phyloP scores from a whole-genome alignment of 2,113 vertebrate genomes.

The Amblyopsis rosae region DNA sequence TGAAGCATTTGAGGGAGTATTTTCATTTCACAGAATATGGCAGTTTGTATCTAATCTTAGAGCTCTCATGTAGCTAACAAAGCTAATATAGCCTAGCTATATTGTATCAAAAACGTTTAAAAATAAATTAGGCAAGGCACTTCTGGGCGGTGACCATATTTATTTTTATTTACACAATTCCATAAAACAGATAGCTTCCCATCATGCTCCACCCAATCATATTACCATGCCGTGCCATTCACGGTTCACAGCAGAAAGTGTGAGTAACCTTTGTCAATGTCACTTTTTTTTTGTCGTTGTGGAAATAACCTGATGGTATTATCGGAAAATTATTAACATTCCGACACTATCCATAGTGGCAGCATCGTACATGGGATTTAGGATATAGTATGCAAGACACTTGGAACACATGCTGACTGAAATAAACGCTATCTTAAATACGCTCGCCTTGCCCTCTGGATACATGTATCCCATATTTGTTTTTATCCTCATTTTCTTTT shows the following conservation, averaged over 20 bases:
- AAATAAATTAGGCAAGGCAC: no score
- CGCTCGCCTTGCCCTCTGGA: conserved; percentile 61
- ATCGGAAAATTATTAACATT: conserved; percentile 76
- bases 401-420: conserved; percentile 44
- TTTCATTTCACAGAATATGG: no score
- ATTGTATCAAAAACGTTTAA: no score
- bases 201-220: conserved; percentile 41
- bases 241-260: conserved; percentile 50
- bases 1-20: no score
- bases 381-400: conserved; percentile 42
- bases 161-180: background rate
- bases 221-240: conserved; percentile 41
- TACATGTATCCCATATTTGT: conserved; percentile 66
- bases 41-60: no score
- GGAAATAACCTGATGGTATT: conserved; percentile 76
- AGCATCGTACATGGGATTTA: conserved; percentile 41
- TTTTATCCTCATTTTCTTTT: conserved; percentile 58
- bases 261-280: conserved; percentile 33
- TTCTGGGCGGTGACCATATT: background rate
- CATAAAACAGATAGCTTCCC: background rate
- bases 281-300: conserved; percentile 41
- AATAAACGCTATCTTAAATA: conserved; percentile 64
- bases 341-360: conserved; percentile 65
- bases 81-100: no score
- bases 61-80: no score